These are phyloP conservation scores for Brachyptera putata DNA, from an alignment of 2,888 invertebrate genomes.

Conservation along the genomic window DNA sequence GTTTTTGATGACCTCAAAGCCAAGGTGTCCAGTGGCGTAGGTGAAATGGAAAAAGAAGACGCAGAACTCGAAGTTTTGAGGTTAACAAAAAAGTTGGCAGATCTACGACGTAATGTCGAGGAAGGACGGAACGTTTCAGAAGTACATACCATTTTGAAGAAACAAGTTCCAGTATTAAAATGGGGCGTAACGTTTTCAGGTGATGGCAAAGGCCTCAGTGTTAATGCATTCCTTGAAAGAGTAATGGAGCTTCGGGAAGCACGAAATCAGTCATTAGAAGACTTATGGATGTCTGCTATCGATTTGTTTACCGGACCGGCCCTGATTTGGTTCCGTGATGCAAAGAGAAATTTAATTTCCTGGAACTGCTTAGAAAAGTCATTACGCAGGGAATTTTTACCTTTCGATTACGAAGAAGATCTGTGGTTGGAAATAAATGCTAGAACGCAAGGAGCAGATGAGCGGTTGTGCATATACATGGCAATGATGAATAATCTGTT, in stretches of 20 bases:
- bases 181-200: slow-evolving; percentile 33
- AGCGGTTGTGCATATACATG: not conserved
- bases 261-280: not conserved
- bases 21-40: no score
- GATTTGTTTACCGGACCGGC: slow-evolving; percentile 4
- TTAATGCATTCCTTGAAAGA: not conserved
- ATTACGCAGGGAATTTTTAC: not conserved
- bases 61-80: no score
- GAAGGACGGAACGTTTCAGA: no score
- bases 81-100: no score
- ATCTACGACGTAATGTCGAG: no score
- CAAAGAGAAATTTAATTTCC: not conserved
- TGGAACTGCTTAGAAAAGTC: not conserved
- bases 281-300: not conserved
- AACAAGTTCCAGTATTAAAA: slow-evolving; percentile 16
- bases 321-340: not conserved
- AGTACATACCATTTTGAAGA: no score
- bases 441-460: not conserved
- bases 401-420: not conserved
- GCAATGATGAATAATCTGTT: not conserved
- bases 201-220: not conserved
- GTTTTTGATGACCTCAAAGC: no score
- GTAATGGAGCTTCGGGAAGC: slow-evolving; percentile 1
- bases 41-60: no score
- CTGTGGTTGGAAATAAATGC: not conserved